Conservation (phyloP, 2,888 invertebrate genomes). For the Drosophila merina region DNA sequence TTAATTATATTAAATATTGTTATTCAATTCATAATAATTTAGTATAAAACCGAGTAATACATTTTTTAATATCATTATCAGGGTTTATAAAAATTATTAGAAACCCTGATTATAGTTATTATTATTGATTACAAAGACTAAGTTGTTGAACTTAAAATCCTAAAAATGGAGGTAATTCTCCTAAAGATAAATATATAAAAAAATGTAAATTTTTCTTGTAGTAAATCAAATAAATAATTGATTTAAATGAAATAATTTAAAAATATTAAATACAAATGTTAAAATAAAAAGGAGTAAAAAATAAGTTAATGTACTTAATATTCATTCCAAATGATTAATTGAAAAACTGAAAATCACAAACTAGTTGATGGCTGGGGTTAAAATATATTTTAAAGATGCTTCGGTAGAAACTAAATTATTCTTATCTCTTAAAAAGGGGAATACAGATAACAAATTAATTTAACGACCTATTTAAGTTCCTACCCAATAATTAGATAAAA, state of each 20-base stretch:
- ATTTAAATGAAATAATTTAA: slow-evolving; percentile 85
- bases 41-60: no score
- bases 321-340: slow-evolving; percentile 83
- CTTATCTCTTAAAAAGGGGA: slow-evolving; percentile 85
- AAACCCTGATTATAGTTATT: no score
- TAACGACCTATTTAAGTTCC: slow-evolving; percentile 84
- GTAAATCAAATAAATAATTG: slow-evolving; percentile 85
- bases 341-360: slow-evolving; percentile 83
- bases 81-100: slow-evolving; percentile 81
- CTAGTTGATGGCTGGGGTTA: slow-evolving; percentile 86
- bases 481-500: slow-evolving; percentile 84
- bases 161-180: slow-evolving; percentile 86
- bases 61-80: slow-evolving; percentile 84
- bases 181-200: slow-evolving; percentile 86
- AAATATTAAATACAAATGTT: slow-evolving; percentile 84
- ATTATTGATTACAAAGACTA: slow-evolving; percentile 83
- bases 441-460: slow-evolving; percentile 85
- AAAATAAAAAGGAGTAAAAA: slow-evolving; percentile 63
- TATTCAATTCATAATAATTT: slow-evolving; percentile 84
- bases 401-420: slow-evolving; percentile 85
- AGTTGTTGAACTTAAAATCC: slow-evolving; percentile 87
- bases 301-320: no score
- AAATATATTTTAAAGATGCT: slow-evolving; percentile 87
- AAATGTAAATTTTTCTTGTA: slow-evolving; percentile 83
- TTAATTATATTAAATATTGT: slow-evolving; percentile 82